phyloP scores from a whole-genome alignment of 2,888 invertebrate species.

The Spodoptera littoralis region DNA sequence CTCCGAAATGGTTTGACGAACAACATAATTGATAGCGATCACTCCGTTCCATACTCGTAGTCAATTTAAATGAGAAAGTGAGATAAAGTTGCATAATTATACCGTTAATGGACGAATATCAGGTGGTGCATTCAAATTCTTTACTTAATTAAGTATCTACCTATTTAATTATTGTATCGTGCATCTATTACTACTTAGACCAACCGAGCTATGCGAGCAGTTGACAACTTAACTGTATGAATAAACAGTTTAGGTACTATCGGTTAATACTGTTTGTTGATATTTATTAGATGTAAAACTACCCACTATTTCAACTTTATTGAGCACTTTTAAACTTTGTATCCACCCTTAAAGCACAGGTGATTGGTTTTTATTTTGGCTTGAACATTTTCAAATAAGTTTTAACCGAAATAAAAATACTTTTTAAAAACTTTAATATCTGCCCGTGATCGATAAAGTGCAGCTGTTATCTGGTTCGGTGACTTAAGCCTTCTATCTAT shows the following conservation, averaged over 20 bases:
- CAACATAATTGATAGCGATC: constrained; percentile 60
- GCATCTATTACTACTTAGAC: constrained; percentile 6
- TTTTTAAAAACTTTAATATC: too few relatives aligned
- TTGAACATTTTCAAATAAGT: too few relatives aligned
- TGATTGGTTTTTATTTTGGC: too few relatives aligned
- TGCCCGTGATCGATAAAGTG: constrained; percentile 10
- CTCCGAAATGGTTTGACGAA: constrained; percentile 43
- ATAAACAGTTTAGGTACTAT: too few relatives aligned
- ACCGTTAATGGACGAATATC: constrained; percentile 80
- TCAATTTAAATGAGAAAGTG: constrained; percentile 72
- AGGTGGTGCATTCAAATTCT: constrained; percentile 69
- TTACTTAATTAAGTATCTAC: constrained; percentile 41
- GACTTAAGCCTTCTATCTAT: constrained; percentile 27
- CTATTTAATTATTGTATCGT: constrained; percentile 34
- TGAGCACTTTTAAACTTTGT: too few relatives aligned
- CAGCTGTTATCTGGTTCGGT: constrained; percentile 16
- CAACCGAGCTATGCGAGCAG: background rate
- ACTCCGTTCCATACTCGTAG: constrained; percentile 57
- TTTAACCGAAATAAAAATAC: too few relatives aligned
- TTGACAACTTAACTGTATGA: too few relatives aligned
- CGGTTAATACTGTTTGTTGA: too few relatives aligned
- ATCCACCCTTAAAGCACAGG: too few relatives aligned
- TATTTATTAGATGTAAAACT: too few relatives aligned
- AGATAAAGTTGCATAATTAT: constrained; percentile 60
- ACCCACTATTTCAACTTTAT: too few relatives aligned